These are phyloP conservation scores for Drosophila lacicola DNA, from an alignment of 2,888 invertebrate genomes.

Conservation along the genomic window DNA sequence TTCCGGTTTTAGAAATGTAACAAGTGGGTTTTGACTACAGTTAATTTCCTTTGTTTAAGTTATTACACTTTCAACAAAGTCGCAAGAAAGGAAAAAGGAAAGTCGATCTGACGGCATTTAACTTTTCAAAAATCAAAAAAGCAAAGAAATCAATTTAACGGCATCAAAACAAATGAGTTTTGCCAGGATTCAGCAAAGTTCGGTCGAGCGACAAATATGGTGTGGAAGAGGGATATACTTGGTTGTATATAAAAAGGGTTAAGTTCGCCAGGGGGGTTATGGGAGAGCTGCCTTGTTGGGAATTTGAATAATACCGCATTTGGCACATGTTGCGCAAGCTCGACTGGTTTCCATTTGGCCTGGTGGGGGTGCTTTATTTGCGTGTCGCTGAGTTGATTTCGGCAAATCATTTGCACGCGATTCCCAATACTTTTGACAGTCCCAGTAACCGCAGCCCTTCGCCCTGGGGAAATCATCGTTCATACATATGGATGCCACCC, in stretches of 20 bases:
- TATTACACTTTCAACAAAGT: neutral
- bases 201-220: slow-evolving; percentile 47
- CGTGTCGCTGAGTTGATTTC: slow-evolving; percentile 66
- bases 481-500: slow-evolving; percentile 52
- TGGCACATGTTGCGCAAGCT: slow-evolving; percentile 67
- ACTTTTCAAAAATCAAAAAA: slow-evolving; percentile 38
- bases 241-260: slow-evolving; percentile 49
- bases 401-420: slow-evolving; percentile 78
- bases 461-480: slow-evolving; percentile 69
- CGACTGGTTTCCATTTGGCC: slow-evolving; percentile 11
- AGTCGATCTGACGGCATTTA: slow-evolving; percentile 24
- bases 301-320: slow-evolving; percentile 52
- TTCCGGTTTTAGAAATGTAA: too few species aligned
- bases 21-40: too few species aligned
- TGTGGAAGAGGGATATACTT: slow-evolving; percentile 26
- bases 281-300: slow-evolving; percentile 27
- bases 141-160: slow-evolving; percentile 73
- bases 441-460: slow-evolving; percentile 45
- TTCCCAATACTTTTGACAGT: slow-evolving; percentile 67
- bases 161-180: slow-evolving; percentile 74
- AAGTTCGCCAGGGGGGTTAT: slow-evolving; percentile 26
- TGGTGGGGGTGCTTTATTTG: slow-evolving; percentile 36
- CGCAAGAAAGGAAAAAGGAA: neutral
- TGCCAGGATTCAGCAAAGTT: slow-evolving; percentile 57
- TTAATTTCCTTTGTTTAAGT: too few species aligned